Conservation (phyloP, 2,113 vertebrate species). For the Naja naja region DNA sequence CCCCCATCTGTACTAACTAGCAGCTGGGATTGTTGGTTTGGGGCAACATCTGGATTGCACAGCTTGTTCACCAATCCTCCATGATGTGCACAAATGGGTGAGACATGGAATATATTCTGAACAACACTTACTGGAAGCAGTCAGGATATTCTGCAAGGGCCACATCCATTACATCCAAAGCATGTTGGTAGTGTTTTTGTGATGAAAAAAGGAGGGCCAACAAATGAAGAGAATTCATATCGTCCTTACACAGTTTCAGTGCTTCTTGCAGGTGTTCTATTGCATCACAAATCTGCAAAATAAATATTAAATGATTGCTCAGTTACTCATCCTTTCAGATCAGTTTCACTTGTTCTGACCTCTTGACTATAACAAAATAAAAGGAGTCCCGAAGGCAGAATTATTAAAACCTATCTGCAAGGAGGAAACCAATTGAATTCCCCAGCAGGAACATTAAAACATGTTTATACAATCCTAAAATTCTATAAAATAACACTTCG, state of each 20-base stretch:
- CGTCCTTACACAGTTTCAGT: slow-evolving; percentile 79
- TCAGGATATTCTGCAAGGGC: slow-evolving; percentile 88
- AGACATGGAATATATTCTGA: neutral
- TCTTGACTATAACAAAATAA: neutral
- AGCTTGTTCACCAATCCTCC: neutral
- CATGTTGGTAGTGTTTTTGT: slow-evolving; percentile 91
- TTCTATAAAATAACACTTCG: neutral
- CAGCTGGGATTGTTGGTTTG: neutral
- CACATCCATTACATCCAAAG: slow-evolving; percentile 85
- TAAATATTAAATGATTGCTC: slow-evolving; percentile 27
- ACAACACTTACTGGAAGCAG: slow-evolving; percentile 86
- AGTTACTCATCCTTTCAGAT: neutral
- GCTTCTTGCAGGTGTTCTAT: slow-evolving; percentile 86
- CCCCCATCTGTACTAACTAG: neutral
- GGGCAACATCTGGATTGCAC: neutral
- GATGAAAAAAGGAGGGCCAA: slow-evolving; percentile 91
- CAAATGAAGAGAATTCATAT: slow-evolving; percentile 89
- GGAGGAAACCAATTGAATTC: neutral
- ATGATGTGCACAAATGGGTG: neutral
- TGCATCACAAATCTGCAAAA: slow-evolving; percentile 84
- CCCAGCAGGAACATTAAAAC: neutral
- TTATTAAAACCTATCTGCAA: neutral
- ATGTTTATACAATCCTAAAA: neutral
- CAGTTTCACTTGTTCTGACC: neutral
- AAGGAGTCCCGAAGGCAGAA: neutral